Conservation (phyloP, 2,113 vertebrate species). For the Eudyptes chrysolophus region DNA sequence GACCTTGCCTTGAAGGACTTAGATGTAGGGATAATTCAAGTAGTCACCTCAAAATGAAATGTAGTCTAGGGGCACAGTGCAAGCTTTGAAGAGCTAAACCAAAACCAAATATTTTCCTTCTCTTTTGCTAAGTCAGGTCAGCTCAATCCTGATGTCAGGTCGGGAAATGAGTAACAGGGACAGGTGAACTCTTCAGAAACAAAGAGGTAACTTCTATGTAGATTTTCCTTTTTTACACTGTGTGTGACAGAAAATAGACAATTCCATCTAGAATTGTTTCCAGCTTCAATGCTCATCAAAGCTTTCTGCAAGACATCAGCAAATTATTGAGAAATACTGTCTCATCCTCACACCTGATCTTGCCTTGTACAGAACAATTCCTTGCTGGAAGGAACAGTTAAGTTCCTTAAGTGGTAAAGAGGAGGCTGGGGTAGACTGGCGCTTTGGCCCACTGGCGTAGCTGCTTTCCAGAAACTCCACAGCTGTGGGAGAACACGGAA, state of each 20-base stretch:
- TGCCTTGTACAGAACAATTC: background rate
- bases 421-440: background rate
- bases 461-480: background rate
- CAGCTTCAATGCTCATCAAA: background rate
- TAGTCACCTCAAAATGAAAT: background rate
- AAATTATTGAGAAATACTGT: background rate
- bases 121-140: background rate
- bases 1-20: background rate
- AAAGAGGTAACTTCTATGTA: background rate
- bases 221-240: background rate
- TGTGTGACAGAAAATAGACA: background rate
- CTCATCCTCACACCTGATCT: background rate
- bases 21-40: background rate
- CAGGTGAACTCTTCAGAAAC: background rate
- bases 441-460: fast-evolving
- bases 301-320: background rate
- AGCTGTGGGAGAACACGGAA: background rate
- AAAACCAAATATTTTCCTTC: background rate
- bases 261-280: background rate
- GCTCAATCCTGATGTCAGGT: background rate
- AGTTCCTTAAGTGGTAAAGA: background rate
- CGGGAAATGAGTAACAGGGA: background rate
- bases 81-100: background rate
- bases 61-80: background rate
- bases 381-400: background rate